phyloP scores from a whole-genome alignment of 1,140 invertebrate species.

The Lordiphosa collinella region DNA sequence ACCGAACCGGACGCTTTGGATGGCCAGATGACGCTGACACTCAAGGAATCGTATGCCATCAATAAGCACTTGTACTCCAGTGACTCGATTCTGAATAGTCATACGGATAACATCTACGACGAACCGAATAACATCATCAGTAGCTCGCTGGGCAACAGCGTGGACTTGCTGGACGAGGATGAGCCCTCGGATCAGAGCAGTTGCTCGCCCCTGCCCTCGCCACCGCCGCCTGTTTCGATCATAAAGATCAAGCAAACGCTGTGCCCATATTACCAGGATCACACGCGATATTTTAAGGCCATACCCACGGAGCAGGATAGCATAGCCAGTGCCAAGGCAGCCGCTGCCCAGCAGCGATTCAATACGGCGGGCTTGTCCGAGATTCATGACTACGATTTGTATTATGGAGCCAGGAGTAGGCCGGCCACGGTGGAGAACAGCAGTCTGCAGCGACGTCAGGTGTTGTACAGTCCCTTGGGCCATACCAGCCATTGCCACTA shows the following conservation, averaged over 20 bases:
- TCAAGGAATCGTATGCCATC: conserved; percentile 71
- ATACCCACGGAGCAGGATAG: conserved; percentile 77
- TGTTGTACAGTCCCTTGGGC: conserved; percentile 58
- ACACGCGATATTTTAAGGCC: conserved; percentile 75
- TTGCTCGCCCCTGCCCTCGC: conserved; percentile 60
- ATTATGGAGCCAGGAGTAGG: conserved; percentile 66
- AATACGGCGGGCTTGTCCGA: conserved; percentile 68
- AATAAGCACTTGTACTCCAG: conserved; percentile 77
- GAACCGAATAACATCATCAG: conserved; percentile 76
- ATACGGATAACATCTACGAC: conserved; percentile 78
- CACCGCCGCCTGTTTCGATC: conserved; percentile 60
- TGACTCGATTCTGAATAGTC: conserved; percentile 72
- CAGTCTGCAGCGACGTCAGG: conserved; percentile 47
- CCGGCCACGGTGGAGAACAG: conserved; percentile 26
- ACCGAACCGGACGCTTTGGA: not conserved
- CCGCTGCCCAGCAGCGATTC: conserved; percentile 63
- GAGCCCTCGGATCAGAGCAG: conserved; percentile 57
- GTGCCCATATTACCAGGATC: conserved; percentile 73
- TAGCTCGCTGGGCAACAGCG: conserved; percentile 68
- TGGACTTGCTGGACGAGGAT: conserved; percentile 61
- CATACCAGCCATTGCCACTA: conserved; percentile 57
- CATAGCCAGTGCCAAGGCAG: conserved; percentile 65
- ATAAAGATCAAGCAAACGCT: conserved; percentile 67
- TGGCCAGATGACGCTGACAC: conserved; percentile 19
- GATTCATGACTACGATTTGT: conserved; percentile 76